Base-by-base conservation (phyloP, 2,113 vertebrate species). In the Oxyura jamaicensis region DNA sequence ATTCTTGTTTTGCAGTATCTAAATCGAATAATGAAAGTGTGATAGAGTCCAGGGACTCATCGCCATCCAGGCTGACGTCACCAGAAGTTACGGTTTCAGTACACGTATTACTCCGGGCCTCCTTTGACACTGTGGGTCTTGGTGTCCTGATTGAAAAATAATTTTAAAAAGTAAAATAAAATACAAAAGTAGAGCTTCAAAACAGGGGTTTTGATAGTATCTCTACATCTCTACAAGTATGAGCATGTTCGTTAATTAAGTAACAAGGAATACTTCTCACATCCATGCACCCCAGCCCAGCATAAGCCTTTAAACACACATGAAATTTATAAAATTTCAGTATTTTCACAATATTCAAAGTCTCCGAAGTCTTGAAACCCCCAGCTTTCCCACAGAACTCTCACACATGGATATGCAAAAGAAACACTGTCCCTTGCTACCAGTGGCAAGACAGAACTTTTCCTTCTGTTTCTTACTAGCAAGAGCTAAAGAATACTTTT, bases 1-100 rank as follows among this genome's bases (percentile, higher is more conserved):
- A 58, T 73, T 97, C 94, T 72, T 52, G 76, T 42, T 75, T 96
- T 2, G 86, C 94, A 4, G 65, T 10, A 6, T 94, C 97, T 91
- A 98, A 79, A 76, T 96, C 94, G 2, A 5, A 0, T 2, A 0
- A 0, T 20, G 59, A 65, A 58, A 0, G 3, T 1, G 0, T 0
- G 9, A 1, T 0, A 6, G 1, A 6, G 39, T 66, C 69, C 56
- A 56, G 7, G 6, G 3, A 12, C 4, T 58, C 26, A 3, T 96
- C 83, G 13, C 55, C 63, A 31, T 71, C 46, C 25, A 10, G 1
- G 15, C 17, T 65, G 26, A 21, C 5, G 3, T 77, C 60, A 41
- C 86, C 80, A 18, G 59, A n/a, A 50, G 59, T n/a, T 63, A 31
- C 25, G 17, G 5, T 2, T 59, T 79, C 65, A 52, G 50, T 8